Percentiles rank a stretch among this genome's conserved stretches.
Evolutionary conservation across 2,113 vertebrate species (phyloP).

Genomic region (Oncorhynchus kisutch): DNA sequence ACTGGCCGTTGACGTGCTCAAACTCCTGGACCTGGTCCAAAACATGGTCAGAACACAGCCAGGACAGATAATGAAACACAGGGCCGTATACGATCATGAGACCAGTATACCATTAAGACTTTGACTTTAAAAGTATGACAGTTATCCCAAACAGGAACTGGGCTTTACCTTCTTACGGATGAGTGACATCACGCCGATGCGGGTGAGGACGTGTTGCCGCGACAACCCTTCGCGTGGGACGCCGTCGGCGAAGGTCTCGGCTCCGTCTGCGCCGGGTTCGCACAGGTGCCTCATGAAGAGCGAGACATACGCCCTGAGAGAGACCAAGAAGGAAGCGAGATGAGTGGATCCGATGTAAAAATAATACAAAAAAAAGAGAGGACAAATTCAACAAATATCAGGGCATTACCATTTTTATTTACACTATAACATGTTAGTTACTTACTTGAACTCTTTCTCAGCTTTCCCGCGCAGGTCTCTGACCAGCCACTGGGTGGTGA

Average conservation of each 20-base stretch:
- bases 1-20: constrained; percentile 94
- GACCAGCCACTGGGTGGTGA: constrained; percentile 97
- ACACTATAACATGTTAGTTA: background rate
- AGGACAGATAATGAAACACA: background rate
- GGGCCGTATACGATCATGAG: background rate
- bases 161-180: constrained; percentile 91
- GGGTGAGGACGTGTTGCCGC: constrained; percentile 94
- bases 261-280: constrained; percentile 93
- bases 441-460: constrained; percentile 97
- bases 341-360: background rate
- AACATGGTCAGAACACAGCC: background rate
- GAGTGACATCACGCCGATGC: constrained; percentile 97
- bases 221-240: constrained; percentile 95
- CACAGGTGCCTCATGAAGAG: constrained; percentile 97
- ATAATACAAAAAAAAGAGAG: no score
- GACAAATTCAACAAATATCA: no score
- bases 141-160: background rate
- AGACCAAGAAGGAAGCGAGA: no score
- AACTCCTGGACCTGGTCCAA: constrained; percentile 90
- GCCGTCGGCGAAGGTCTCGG: constrained; percentile 95
- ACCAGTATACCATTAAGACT: background rate
- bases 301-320: constrained; percentile 89
- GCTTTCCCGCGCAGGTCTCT: constrained; percentile 94
- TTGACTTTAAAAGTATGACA: background rate
- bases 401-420: background rate